A percentile compares a stretch with the other conserved stretches of the same genome.
phyloP scores from a whole-genome alignment of 1,140 invertebrate genomes.

The Leguminivora glycinivorella region DNA sequence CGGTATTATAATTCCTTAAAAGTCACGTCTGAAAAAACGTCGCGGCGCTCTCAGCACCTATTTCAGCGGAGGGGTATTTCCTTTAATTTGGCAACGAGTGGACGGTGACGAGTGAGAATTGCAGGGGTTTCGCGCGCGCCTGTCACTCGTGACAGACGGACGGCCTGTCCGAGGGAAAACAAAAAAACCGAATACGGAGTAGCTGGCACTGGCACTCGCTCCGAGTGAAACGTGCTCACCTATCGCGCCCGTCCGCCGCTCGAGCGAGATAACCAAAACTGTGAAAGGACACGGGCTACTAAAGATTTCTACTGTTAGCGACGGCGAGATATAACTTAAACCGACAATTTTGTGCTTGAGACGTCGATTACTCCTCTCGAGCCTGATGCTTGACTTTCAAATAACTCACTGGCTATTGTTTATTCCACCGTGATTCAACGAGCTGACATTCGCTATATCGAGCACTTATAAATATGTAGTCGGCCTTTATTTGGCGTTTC shows the following conservation, averaged over 20 bases:
- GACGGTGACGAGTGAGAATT: conserved; percentile 63
- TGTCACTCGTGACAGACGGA: conserved; percentile 61
- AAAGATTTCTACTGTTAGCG: conserved; percentile 45
- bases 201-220: conserved; percentile 48
- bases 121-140: conserved; percentile 53
- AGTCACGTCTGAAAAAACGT: conserved; percentile 38
- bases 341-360: conserved; percentile 64
- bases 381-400: conserved; percentile 67
- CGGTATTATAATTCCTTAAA: conserved; percentile 45
- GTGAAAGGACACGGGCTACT: conserved; percentile 47
- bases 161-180: conserved; percentile 49
- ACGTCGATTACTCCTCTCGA: conserved; percentile 62
- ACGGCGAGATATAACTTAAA: conserved; percentile 53
- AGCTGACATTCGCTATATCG: conserved; percentile 55
- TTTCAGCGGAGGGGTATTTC: conserved; percentile 55
- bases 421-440: conserved; percentile 52
- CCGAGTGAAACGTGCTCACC: conserved; percentile 42
- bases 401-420: conserved; percentile 60
- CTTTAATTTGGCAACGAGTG: conserved; percentile 65
- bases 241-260: conserved; percentile 36
- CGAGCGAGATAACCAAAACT: conserved; percentile 44
- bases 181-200: conserved; percentile 57
- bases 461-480: conserved; percentile 66
- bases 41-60: conserved; percentile 46
- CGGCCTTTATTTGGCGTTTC: conserved; percentile 54